Evolutionary conservation across 2,888 invertebrate genomes (phyloP).

Genomic region (Aphodius sticticus): DNA sequence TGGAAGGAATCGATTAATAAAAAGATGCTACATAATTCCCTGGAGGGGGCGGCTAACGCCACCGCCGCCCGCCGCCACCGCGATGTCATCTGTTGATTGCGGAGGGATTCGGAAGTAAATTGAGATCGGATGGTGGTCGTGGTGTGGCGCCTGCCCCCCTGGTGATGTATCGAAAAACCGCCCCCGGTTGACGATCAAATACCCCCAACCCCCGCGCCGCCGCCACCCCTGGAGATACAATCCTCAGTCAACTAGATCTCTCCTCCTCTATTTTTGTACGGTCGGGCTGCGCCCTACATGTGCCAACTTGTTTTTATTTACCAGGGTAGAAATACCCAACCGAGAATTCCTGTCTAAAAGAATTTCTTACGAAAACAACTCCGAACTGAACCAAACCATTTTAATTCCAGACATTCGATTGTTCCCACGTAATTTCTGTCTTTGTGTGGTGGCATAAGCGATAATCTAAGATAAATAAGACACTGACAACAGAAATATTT

Average conservation of each 20-base stretch:
- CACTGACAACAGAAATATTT: too few species aligned
- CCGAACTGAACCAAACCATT: too few species aligned
- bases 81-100: slow-evolving; percentile 58
- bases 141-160: slow-evolving; percentile 21
- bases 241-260: slow-evolving; percentile 40
- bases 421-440: too few species aligned
- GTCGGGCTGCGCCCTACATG: neutral
- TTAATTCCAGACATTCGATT: too few species aligned
- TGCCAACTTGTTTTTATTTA: slow-evolving; percentile 4
- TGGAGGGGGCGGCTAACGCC: slow-evolving; percentile 13
- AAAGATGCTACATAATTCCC: slow-evolving; percentile 57
- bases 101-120: slow-evolving; percentile 54
- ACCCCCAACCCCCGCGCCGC: slow-evolving; percentile 16
- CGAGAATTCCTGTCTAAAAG: neutral
- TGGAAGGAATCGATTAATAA: slow-evolving; percentile 58
- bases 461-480: too few species aligned
- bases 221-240: slow-evolving; percentile 38
- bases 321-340: neutral
- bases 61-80: slow-evolving; percentile 24
- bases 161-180: slow-evolving; percentile 38
- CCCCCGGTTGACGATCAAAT: slow-evolving; percentile 11
- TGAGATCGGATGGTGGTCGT: slow-evolving; percentile 48
- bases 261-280: neutral
- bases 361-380: neutral
- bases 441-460: too few species aligned